Base-by-base conservation (phyloP, 37 sponge, comb jelly and placozoan species). In the Chondrosia reniformis region DNA sequence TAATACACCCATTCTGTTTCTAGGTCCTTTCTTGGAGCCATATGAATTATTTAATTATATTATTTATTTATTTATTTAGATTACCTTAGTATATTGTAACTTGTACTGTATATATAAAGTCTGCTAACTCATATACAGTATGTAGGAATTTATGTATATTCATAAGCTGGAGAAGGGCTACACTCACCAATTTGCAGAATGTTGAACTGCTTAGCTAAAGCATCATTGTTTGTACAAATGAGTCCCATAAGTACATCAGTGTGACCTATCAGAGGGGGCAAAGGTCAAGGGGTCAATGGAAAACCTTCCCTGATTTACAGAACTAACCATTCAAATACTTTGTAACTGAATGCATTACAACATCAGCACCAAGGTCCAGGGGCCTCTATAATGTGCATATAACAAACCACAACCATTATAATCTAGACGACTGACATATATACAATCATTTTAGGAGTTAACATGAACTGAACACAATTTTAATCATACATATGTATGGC, bases 261-360 rank as follows among this genome's bases (percentile, higher is more conserved):
- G 73, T 97, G 99, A 4, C 99, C 91, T 93, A 56, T 45, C 32
- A 21, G 7, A 38, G 41, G 7, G 27, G 58, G 27, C n/a, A n/a
- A n/a, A n/a, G n/a, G n/a, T n/a, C n/a, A n/a, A n/a, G n/a, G n/a
- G n/a, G n/a, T n/a, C n/a, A n/a, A n/a, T n/a, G n/a, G n/a, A n/a
- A n/a, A n/a, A n/a, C n/a, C n/a, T n/a, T n/a, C n/a, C n/a, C n/a
- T n/a, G n/a, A n/a, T n/a, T n/a, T n/a, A n/a, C n/a, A n/a, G n/a
- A n/a, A n/a, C 79, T 69, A 17, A 94, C 95, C 99, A 67, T 95
- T 98, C 37, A 93, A 82, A 81, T 95, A 98, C 69, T 98, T 98
- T 27, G 99, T 98, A 36, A 92, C 85, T 21, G 99, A 98, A 80
- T 93, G 94, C 59, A 93, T 80, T 52, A 90, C 93, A 8, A 98